These are phyloP conservation scores for Orthonychiurus folsomi DNA, from an alignment of 2,888 invertebrate species.

Conservation along the genomic window DNA sequence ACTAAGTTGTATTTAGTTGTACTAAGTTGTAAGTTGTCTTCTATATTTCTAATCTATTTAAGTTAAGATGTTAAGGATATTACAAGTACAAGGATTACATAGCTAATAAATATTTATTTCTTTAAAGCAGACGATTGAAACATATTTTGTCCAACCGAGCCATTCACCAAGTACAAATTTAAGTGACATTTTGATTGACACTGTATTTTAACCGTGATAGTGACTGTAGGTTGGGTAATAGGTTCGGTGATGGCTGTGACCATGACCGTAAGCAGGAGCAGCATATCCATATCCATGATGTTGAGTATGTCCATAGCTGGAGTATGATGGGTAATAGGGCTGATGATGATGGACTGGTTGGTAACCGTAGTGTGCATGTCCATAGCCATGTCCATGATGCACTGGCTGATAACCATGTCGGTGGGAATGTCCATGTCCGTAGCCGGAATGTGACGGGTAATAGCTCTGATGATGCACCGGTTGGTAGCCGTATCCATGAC, in stretches of 20 bases:
- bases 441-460: not conserved
- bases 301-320: not conserved
- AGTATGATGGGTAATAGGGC: conserved; percentile 2
- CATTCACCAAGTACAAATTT: not conserved
- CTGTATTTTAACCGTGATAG: not conserved
- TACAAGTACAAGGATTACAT: not conserved
- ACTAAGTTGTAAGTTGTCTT: no score
- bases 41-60: no score
- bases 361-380: not conserved
- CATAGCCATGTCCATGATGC: not conserved
- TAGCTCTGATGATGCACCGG: not conserved
- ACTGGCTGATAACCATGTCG: not conserved
- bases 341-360: not conserved
- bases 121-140: not conserved
- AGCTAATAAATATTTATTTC: not conserved
- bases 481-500: not conserved
- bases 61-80: no score
- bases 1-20: conserved; percentile 42
- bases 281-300: conserved; percentile 5
- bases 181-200: not conserved
- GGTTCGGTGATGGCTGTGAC: conserved; percentile 3
- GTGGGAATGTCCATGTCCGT: not conserved
- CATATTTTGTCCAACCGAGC: no score
- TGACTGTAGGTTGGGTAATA: not conserved
- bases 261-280: not conserved